A percentile compares a stretch with the other conserved stretches of the same genome.
Conservation (phyloP, 2,113 vertebrate genomes). For the Hipposideros armiger region DNA sequence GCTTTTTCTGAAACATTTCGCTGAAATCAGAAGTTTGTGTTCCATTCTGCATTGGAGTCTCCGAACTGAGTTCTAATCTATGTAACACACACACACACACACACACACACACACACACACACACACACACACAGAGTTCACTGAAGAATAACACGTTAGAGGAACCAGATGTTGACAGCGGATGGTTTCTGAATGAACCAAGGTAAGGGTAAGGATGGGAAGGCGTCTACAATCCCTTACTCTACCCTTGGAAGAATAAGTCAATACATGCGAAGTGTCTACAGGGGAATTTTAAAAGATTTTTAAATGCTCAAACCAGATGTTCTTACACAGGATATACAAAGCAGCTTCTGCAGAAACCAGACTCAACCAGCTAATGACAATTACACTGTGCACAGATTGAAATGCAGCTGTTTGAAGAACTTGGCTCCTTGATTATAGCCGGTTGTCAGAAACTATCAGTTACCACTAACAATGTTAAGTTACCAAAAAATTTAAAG, state of each 20-base stretch:
- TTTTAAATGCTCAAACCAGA: slow-evolving; percentile 75
- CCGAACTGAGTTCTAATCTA: not conserved
- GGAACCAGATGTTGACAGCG: not conserved
- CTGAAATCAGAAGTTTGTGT: not conserved
- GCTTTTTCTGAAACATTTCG: slow-evolving; percentile 14
- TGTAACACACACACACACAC: not conserved
- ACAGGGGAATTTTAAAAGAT: slow-evolving; percentile 68
- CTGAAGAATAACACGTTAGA: not conserved
- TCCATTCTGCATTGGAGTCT: not conserved
- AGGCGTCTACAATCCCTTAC: not conserved
- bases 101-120: not conserved
- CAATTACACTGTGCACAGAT: not conserved
- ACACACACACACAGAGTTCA: not conserved
- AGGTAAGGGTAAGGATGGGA: not conserved
- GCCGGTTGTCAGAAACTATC: slow-evolving; percentile 60
- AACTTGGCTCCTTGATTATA: slow-evolving; percentile 55
- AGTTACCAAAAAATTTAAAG: slow-evolving; percentile 45
- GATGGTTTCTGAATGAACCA: slow-evolving; percentile 13
- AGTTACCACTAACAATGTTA: slow-evolving; percentile 60
- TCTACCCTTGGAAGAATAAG: not conserved
- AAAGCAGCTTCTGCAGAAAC: slow-evolving; percentile 66
- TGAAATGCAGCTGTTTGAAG: slow-evolving; percentile 67
- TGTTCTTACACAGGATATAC: slow-evolving; percentile 56
- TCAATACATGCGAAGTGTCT: slow-evolving; percentile 63
- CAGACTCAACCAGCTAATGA: slow-evolving; percentile 58